A percentile compares a stretch with the other conserved stretches of the same genome.
Conservation (phyloP, 2,113 vertebrate genomes). For the Psittacula cyanocephala region DNA sequence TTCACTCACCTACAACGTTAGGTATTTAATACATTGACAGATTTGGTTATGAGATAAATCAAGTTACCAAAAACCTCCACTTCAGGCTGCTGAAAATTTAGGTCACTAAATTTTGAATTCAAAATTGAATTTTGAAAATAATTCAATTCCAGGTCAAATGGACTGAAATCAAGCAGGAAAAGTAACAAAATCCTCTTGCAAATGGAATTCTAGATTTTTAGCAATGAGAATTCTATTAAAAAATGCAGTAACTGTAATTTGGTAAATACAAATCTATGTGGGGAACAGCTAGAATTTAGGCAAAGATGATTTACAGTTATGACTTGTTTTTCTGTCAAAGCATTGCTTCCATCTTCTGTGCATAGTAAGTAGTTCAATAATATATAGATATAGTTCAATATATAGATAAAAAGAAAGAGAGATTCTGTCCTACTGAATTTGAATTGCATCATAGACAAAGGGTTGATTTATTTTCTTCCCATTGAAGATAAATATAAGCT, state of each 20-base stretch:
- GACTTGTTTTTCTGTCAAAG: neutral
- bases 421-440: neutral
- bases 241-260: neutral
- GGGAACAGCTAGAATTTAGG: neutral
- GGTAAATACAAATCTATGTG: neutral
- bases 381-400: no score
- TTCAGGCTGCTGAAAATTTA: neutral
- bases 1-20: fast-evolving
- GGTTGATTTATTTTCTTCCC: neutral
- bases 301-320: neutral
- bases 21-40: neutral
- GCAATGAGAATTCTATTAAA: neutral
- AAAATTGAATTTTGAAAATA: neutral
- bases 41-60: neutral
- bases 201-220: neutral
- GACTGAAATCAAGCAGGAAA: neutral
- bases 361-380: neutral
- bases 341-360: neutral
- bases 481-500: neutral
- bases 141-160: neutral
- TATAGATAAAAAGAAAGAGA: neutral
- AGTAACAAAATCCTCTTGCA: neutral
- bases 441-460: neutral
- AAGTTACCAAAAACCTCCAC: neutral
- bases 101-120: no score